These are phyloP conservation scores for Alviniconcha marisindica DNA, from an alignment of 1,140 invertebrate species.

Conservation along the genomic window DNA sequence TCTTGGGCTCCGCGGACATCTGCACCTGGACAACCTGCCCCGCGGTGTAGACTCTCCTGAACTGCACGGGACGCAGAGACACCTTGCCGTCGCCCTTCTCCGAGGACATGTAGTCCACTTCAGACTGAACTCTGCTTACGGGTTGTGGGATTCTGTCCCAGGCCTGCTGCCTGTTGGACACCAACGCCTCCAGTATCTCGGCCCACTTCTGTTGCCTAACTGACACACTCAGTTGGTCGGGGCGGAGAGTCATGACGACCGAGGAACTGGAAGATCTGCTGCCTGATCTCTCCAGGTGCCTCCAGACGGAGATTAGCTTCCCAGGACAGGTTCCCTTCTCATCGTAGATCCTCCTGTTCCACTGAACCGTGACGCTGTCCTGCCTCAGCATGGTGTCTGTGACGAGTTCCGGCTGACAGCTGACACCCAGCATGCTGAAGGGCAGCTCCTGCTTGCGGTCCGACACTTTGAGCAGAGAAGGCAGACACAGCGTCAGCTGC, in stretches of 20 bases:
- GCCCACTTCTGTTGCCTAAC: not conserved
- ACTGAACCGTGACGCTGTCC: slow-evolving; percentile 10
- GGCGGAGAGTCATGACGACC: not conserved
- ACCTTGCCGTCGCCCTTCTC: slow-evolving; percentile 3
- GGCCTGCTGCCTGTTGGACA: not conserved
- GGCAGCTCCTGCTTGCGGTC: slow-evolving; percentile 19
- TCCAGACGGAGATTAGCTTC: not conserved
- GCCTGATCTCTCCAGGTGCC: not conserved
- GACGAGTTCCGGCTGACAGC: slow-evolving; percentile 18
- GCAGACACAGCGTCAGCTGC: slow-evolving; percentile 22
- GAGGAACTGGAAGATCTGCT: not conserved
- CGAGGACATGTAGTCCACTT: not conserved
- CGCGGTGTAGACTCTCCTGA: slow-evolving; percentile 1
- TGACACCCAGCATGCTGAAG: slow-evolving; percentile 32
- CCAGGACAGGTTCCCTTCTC: not conserved
- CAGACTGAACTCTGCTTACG: not conserved
- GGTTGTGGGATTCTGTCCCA: not conserved
- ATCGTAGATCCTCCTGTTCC: slow-evolving; percentile 11
- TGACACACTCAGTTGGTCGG: not conserved
- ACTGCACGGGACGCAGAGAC: slow-evolving; percentile 26
- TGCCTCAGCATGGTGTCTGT: not conserved
- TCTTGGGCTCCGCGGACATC: slow-evolving; percentile 45
- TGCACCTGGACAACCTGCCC: slow-evolving; percentile 58
- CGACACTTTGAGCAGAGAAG: slow-evolving; percentile 1
- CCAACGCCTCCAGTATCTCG: not conserved